phyloP scores from a whole-genome alignment of 2,113 vertebrate genomes.

The Prunella fulvescens region DNA sequence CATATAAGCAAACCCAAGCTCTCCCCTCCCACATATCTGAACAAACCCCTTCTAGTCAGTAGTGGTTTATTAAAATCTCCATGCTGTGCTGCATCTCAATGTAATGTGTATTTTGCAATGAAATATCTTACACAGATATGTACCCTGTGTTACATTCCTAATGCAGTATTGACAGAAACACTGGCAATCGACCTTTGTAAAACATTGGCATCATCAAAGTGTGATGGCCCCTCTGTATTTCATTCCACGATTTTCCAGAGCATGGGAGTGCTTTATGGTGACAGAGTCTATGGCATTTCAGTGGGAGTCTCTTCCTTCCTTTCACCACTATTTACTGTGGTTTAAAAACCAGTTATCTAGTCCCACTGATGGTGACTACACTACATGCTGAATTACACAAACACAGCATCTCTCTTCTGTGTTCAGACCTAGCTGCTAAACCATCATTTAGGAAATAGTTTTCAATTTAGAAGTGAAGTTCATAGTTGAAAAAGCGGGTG shows the following conservation, averaged over 20 bases:
- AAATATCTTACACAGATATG: background rate
- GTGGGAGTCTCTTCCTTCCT: background rate
- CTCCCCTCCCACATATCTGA: background rate
- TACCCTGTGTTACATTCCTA: background rate
- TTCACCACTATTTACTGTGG: background rate
- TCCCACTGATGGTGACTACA: background rate
- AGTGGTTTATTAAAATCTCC: constrained; percentile 40
- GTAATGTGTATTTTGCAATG: background rate
- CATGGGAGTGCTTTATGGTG: background rate
- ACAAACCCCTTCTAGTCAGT: background rate
- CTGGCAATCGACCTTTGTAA: background rate
- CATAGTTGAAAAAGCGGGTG: constrained; percentile 14
- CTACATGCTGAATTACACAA: background rate
- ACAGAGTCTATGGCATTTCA: background rate
- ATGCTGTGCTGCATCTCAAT: background rate
- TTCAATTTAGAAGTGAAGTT: constrained; percentile 20
- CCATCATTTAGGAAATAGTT: background rate
- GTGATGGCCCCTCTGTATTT: background rate
- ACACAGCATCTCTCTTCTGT: background rate
- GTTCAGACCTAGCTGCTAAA: background rate
- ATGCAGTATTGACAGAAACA: background rate
- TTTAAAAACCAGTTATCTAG: background rate
- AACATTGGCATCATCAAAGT: background rate
- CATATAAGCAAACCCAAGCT: background rate
- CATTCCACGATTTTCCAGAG: background rate